These are phyloP conservation scores for Himalopsyche phryganea DNA, from an alignment of 1,140 invertebrate genomes.

Conservation along the genomic window DNA sequence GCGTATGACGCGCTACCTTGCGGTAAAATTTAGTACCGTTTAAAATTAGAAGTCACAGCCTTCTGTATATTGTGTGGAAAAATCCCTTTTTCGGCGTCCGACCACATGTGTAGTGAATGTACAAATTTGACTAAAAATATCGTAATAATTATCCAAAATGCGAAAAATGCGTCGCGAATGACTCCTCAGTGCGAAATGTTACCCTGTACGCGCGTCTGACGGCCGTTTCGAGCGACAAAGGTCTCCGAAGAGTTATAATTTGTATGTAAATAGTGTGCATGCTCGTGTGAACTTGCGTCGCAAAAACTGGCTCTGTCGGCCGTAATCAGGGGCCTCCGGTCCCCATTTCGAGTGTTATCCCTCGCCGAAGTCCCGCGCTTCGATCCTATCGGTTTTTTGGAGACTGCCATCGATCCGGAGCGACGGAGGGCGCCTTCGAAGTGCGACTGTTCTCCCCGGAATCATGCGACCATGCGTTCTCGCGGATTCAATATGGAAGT, in stretches of 20 bases:
- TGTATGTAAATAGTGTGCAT: conserved; percentile 35
- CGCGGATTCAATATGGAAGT: conserved; percentile 30
- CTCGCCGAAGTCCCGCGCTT: not conserved
- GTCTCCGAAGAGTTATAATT: not conserved
- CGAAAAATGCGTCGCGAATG: conserved; percentile 38
- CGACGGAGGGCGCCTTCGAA: not conserved
- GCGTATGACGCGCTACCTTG: conserved; percentile 40
- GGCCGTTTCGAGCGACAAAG: not conserved
- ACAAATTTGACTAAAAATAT: conserved; percentile 47
- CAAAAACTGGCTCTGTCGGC: not conserved
- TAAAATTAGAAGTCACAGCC: conserved; percentile 53
- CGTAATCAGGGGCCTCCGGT: too few species aligned
- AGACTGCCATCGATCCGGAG: conserved; percentile 6
- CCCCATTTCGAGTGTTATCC: too few species aligned
- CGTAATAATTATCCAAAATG: conserved; percentile 36
- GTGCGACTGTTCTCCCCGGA: conserved; percentile 3
- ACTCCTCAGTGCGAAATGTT: conserved; percentile 17
- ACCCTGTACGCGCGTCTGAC: conserved; percentile 12
- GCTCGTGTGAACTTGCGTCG: conserved; percentile 47
- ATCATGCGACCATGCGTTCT: conserved; percentile 18
- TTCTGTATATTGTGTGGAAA: conserved; percentile 53
- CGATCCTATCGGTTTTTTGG: conserved; percentile 2
- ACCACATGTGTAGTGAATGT: conserved; percentile 54
- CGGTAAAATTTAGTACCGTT: conserved; percentile 39
- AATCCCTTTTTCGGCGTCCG: conserved; percentile 56